Percentiles rank a stretch among this genome's conserved stretches.
phyloP scores from a whole-genome alignment of 2,113 vertebrate species.

The Menura novaehollandiae region DNA sequence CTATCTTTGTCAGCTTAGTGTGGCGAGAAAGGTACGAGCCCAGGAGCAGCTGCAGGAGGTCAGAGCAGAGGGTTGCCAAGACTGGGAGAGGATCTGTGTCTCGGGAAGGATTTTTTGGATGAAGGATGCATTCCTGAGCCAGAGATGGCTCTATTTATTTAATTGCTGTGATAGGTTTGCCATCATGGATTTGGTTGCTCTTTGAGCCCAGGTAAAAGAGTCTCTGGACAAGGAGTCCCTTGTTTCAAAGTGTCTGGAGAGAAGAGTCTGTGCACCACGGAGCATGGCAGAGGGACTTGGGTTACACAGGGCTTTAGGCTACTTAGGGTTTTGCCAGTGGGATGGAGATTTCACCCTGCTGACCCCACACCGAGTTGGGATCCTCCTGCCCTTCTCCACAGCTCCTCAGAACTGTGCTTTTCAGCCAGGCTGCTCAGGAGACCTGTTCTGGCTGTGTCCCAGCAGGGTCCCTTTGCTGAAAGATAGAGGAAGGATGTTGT shows the following conservation, averaged over 20 bases:
- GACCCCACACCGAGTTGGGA: fast-evolving
- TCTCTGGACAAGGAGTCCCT: background rate
- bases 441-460: background rate
- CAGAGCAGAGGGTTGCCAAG: background rate
- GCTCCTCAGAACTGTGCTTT: background rate
- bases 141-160: background rate
- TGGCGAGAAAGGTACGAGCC: background rate
- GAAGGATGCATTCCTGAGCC: background rate
- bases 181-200: background rate
- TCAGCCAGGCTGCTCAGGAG: background rate
- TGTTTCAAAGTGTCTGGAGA: background rate
- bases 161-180: background rate
- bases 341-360: background rate
- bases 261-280: fast-evolving
- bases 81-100: background rate
- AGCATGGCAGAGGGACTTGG: background rate
- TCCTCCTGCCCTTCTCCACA: background rate
- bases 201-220: background rate
- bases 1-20: background rate
- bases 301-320: background rate
- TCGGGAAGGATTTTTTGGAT: background rate
- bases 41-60: background rate
- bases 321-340: background rate
- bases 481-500: background rate
- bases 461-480: background rate